Evolutionary conservation across 2,113 vertebrate species (phyloP).

Genomic region (Otocyon megalotis): DNA sequence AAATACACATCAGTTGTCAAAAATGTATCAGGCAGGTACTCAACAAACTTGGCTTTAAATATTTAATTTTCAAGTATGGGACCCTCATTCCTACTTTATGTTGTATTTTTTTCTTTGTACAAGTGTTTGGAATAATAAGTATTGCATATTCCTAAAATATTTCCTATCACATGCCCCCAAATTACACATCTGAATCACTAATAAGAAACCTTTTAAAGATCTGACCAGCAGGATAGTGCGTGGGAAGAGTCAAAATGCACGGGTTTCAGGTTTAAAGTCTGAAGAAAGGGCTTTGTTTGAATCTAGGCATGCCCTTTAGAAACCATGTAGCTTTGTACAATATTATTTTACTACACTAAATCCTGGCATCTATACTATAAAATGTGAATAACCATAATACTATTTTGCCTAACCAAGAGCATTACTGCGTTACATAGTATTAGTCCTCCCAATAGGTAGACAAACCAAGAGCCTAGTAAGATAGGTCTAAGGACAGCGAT

Average conservation of each 20-base stretch:
- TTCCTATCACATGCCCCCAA: not conserved
- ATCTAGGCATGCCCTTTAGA: not conserved
- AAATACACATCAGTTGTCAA: not conserved
- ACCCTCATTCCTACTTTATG: not conserved
- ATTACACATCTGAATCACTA: not conserved
- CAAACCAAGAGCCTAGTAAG: not conserved
- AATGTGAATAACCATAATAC: constrained; percentile 2
- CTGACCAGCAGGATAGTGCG: not conserved
- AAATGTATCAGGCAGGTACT: not conserved
- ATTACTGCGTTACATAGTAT: not conserved
- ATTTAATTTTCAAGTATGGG: not conserved
- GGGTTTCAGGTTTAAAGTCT: not conserved
- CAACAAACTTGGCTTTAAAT: not conserved
- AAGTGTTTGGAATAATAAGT: not conserved
- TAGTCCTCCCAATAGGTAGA: not conserved
- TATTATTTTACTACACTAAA: not conserved
- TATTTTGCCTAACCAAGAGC: not conserved
- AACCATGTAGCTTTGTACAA: not conserved
- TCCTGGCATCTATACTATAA: not conserved
- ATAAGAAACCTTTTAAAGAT: not conserved
- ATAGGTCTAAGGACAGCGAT: not conserved
- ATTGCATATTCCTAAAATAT: not conserved
- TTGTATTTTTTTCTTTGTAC: not conserved
- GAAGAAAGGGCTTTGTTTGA: not conserved
- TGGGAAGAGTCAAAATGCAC: not conserved